phyloP scores from a whole-genome alignment of 2,888 invertebrate species.

The Isoperla grammatica region DNA sequence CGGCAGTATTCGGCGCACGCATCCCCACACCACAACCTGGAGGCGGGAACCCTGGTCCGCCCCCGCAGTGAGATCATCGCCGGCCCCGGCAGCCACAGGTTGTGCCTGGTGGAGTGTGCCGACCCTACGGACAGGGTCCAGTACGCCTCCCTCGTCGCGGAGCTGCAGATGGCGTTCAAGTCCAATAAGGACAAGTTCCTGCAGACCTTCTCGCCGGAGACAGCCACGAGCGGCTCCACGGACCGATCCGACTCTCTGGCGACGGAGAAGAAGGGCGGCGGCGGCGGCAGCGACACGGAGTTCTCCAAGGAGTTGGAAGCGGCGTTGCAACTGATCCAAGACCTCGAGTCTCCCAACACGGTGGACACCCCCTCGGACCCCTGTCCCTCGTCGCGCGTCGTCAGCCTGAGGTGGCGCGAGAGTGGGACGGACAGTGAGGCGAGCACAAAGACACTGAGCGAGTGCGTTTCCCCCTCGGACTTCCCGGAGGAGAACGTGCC shows the following conservation, averaged over 20 bases:
- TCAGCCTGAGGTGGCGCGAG: slow-evolving; percentile 39
- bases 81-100: background rate
- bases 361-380: slow-evolving; percentile 45
- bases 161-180: slow-evolving; percentile 45
- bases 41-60: slow-evolving; percentile 38
- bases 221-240: slow-evolving; percentile 38
- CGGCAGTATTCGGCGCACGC: slow-evolving; percentile 1
- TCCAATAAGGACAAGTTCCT: slow-evolving; percentile 41
- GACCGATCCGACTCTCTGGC: slow-evolving; percentile 29
- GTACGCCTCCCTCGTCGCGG: slow-evolving; percentile 48
- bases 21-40: slow-evolving; percentile 29
- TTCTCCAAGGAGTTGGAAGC: slow-evolving; percentile 48
- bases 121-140: slow-evolving; percentile 39
- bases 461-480: slow-evolving; percentile 41
- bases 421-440: slow-evolving; percentile 39
- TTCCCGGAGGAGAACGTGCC: slow-evolving; percentile 38
- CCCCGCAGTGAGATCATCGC: slow-evolving; percentile 39
- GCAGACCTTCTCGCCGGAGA: slow-evolving; percentile 39
- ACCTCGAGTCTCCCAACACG: slow-evolving; percentile 48
- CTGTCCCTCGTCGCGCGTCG: slow-evolving; percentile 33
- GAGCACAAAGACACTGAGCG: slow-evolving; percentile 46
- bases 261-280: slow-evolving; percentile 37
- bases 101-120: slow-evolving; percentile 6
- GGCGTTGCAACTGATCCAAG: slow-evolving; percentile 47
- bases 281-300: slow-evolving; percentile 45